phyloP scores from a whole-genome alignment of 2,113 vertebrate genomes.

The Percina caprodes region DNA sequence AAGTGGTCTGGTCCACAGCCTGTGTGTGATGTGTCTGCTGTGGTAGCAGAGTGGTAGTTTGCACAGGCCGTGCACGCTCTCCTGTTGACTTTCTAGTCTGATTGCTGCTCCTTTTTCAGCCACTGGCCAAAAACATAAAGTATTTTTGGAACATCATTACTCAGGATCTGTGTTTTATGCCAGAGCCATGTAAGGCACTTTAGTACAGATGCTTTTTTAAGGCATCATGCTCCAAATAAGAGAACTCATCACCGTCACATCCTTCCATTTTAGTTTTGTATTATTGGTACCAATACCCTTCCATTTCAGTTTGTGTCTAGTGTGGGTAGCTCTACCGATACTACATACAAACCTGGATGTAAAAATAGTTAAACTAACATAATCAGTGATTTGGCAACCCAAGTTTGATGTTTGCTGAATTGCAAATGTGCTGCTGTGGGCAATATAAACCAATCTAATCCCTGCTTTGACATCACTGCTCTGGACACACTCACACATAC shows the following conservation, averaged over 20 bases:
- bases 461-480: slow-evolving; percentile 73
- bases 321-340: too few relatives aligned
- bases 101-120: slow-evolving; percentile 56
- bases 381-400: slow-evolving; percentile 70
- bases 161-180: slow-evolving; percentile 44
- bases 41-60: slow-evolving; percentile 63
- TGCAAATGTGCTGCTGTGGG: slow-evolving; percentile 70
- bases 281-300: too few relatives aligned
- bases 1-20: slow-evolving; percentile 76
- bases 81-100: slow-evolving; percentile 65
- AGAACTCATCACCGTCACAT: not conserved
- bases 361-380: slow-evolving; percentile 65
- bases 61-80: slow-evolving; percentile 35
- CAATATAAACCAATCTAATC: slow-evolving; percentile 75
- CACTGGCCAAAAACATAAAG: slow-evolving; percentile 47
- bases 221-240: slow-evolving; percentile 12
- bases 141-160: slow-evolving; percentile 67
- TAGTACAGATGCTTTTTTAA: slow-evolving; percentile 31
- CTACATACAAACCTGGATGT: slow-evolving; percentile 23
- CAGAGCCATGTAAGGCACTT: slow-evolving; percentile 30
- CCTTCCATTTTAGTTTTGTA: too few relatives aligned
- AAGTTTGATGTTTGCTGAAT: slow-evolving; percentile 62
- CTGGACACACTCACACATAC: slow-evolving; percentile 42
- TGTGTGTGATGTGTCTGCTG: slow-evolving; percentile 76
- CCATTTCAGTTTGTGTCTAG: too few relatives aligned